Base-by-base conservation (phyloP, 2,888 invertebrate species). In the Ecliptopera silaceata region DNA sequence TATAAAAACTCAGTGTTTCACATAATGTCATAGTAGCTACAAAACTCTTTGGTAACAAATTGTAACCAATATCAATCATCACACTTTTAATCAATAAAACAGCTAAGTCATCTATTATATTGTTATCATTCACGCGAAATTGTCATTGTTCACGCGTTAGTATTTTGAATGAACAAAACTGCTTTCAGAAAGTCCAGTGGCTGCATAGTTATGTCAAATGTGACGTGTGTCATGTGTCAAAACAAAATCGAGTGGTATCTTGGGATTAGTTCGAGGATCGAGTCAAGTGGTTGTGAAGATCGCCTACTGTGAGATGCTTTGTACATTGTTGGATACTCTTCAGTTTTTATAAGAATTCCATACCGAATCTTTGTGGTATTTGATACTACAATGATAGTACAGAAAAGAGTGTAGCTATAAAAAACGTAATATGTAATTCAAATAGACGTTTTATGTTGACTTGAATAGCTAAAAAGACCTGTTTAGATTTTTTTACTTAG, bases 201-300 rank as follows among this genome's bases (percentile, higher is more conserved):
- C 54, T 47, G 36, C 15, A 52, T 63, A 47, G 44, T 50, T 48
- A 57, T 72, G 61, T 50, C 46, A 51, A 65, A 44, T 67, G 70
- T 79, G 83, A 80, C 81, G 80, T 66, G 66, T 80, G 77, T 77
- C 82, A 79, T 79, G 76, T 88, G 90, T 90, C 89, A 88, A 80
- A 90, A 89, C 86, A 88, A 84, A 88, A 91, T 91, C 84, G 91
- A 91, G 84, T 88, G 80, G 86, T 75, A 77, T 71, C 91, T 79
- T 73, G 91, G 89, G 90, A 88, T 74, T 77, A 70, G 65, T 41
- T 41, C 58, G 63, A 72, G 70, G 71, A 66, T 71, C 70, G 66
- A 63, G 50, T 64, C 32, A 53, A 66, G 66, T 59, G 54, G 44
- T 51, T 66, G 66, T 61, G 61, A 76, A 79, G 78, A 75, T 75